phyloP scores from a whole-genome alignment of 2,888 invertebrate species.

The Archaeoteleia sp. region DNA sequence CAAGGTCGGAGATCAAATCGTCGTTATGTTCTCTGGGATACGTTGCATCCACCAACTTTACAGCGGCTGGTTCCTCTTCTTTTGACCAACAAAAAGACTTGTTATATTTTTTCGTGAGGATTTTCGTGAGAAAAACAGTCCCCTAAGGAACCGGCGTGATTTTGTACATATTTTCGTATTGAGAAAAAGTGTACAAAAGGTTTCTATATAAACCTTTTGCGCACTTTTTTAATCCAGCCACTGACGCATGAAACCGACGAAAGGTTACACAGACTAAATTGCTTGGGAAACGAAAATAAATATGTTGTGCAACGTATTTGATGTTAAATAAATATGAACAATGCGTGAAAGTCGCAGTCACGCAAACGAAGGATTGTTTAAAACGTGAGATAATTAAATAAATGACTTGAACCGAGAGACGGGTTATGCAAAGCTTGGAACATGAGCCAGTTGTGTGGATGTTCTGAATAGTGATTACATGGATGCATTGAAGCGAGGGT shows the following conservation, averaged over 20 bases:
- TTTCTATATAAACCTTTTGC: too few species aligned
- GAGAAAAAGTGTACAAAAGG: conserved; percentile 12
- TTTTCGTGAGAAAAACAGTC: conserved; percentile 2
- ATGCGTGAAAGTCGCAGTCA: not conserved
- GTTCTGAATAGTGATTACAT: conserved; percentile 19
- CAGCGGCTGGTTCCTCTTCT: conserved; percentile 69
- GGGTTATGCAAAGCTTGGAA: conserved; percentile 28
- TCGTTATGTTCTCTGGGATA: conserved; percentile 66
- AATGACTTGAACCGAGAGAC: conserved; percentile 18
- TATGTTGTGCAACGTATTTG: too few species aligned
- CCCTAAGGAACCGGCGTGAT: conserved; percentile 48
- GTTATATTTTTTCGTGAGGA: conserved; percentile 52
- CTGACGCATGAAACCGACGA: too few species aligned
- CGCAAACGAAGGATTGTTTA: not conserved
- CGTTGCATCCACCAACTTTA: conserved; percentile 71
- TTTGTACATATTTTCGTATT: not conserved
- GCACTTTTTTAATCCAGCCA: conserved; percentile 3
- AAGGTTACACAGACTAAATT: too few species aligned
- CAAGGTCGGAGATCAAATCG: conserved; percentile 57
- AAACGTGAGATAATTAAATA: conserved; percentile 25
- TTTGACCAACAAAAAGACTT: conserved; percentile 66
- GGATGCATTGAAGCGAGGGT: conserved; percentile 12
- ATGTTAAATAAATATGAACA: too few species aligned
- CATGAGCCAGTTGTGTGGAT: conserved; percentile 7
- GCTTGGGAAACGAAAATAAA: too few species aligned